Percentiles rank a stretch among this genome's conserved stretches.
These are phyloP conservation scores for Cryptomyrus ogoouensis DNA, from an alignment of 2,113 vertebrate genomes.

Conservation along the genomic window DNA sequence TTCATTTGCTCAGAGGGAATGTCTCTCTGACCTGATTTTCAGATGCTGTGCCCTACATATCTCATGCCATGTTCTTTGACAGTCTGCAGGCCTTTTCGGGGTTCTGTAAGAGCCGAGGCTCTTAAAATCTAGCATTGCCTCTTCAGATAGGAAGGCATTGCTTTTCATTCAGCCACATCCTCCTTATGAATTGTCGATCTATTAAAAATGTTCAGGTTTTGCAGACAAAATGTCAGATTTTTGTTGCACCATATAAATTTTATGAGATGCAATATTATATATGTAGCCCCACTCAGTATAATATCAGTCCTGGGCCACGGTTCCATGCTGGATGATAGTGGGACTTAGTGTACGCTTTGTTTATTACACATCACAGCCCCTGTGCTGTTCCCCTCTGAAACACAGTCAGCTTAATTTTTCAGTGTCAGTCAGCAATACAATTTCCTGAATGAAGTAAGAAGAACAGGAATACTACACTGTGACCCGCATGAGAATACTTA, in stretches of 20 bases:
- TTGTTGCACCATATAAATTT: background rate
- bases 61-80: conserved; percentile 21
- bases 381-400: background rate
- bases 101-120: background rate
- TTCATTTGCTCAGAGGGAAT: conserved; percentile 48
- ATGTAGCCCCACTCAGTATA: background rate
- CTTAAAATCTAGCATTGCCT: background rate
- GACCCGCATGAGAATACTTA: background rate
- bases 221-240: background rate
- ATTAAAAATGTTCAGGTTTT: background rate
- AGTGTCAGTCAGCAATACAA: background rate
- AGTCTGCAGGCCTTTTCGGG: background rate
- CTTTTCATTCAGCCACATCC: background rate
- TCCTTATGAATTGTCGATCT: background rate
- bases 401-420: background rate
- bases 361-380: background rate
- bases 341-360: background rate
- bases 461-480: background rate
- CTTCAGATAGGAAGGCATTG: background rate
- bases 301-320: background rate
- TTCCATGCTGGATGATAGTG: background rate
- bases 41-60: conserved; percentile 31
- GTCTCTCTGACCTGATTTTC: conserved; percentile 46
- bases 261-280: background rate
- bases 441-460: background rate